A percentile compares a stretch with the other conserved stretches of the same genome.
These are phyloP conservation scores for Alectoris magna DNA, from an alignment of 2,797 vertebrate species.

Conservation along the genomic window DNA sequence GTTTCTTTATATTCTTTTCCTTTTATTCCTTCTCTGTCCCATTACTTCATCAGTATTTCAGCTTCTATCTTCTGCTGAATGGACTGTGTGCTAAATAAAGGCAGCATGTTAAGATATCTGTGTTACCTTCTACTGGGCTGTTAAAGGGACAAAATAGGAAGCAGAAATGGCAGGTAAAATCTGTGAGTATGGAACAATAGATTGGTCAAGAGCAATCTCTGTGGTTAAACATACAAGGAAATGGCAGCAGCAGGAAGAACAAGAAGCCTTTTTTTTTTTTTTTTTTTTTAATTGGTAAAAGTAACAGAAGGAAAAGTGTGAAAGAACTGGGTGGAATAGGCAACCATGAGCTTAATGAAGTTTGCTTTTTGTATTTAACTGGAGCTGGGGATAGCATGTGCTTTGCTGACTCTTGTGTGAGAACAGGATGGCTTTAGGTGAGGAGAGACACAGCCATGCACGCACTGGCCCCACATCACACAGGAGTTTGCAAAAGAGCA, in stretches of 20 bases:
- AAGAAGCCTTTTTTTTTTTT: too few species aligned
- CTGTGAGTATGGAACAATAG: too few species aligned
- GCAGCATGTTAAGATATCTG: not conserved
- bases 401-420: not conserved
- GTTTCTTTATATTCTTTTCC: not conserved
- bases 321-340: too few species aligned
- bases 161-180: not conserved
- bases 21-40: not conserved
- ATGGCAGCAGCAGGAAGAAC: too few species aligned
- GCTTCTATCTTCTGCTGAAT: not conserved
- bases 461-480: not conserved
- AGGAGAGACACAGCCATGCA: not conserved
- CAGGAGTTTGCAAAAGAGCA: not conserved
- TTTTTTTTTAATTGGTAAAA: too few species aligned
- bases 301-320: too few species aligned
- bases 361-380: not conserved
- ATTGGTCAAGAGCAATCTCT: too few species aligned
- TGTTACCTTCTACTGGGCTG: not conserved
- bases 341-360: too few species aligned
- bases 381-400: not conserved
- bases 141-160: not conserved
- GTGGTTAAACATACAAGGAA: too few species aligned
- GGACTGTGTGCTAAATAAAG: not conserved
- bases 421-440: not conserved
- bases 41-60: not conserved